phyloP scores from a whole-genome alignment of 2,888 invertebrate genomes.

The Rhimphoctona megacephalus region DNA sequence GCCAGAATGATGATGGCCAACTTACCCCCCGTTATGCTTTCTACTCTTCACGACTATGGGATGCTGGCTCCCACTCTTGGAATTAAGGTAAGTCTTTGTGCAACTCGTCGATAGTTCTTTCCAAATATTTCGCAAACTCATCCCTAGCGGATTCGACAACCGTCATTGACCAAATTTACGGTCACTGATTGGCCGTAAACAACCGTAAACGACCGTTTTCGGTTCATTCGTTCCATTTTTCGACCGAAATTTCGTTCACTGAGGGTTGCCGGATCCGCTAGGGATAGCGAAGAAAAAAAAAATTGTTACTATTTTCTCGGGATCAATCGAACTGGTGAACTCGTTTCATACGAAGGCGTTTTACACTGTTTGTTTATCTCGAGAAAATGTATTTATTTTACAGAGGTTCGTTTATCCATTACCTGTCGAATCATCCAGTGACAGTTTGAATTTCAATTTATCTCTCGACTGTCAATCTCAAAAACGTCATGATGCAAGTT shows the following conservation, averaged over 20 bases:
- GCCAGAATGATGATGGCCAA: constrained; percentile 85
- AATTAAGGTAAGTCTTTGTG: constrained; percentile 81
- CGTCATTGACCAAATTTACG: no score
- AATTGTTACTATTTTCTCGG: not conserved
- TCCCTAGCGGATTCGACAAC: no score
- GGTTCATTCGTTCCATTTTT: no score
- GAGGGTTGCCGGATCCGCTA: no score
- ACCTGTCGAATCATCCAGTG: not conserved
- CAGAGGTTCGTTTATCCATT: not conserved
- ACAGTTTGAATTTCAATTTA: not conserved
- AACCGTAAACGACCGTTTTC: no score
- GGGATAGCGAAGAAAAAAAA: no score
- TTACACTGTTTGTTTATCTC: not conserved
- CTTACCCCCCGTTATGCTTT: constrained; percentile 84
- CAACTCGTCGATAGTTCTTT: not conserved
- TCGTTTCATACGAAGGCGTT: not conserved
- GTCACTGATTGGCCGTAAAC: no score
- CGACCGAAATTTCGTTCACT: no score
- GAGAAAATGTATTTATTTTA: not conserved
- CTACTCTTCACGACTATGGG: constrained; percentile 83
- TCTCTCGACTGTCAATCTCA: not conserved
- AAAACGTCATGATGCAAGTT: not conserved
- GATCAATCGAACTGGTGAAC: not conserved
- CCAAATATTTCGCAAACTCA: not conserved
- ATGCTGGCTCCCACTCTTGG: constrained; percentile 83